Percentiles rank a stretch among this genome's conserved stretches.
phyloP scores from a whole-genome alignment of 2,113 vertebrate species.

The Pangasianodon hypophthalmus region DNA sequence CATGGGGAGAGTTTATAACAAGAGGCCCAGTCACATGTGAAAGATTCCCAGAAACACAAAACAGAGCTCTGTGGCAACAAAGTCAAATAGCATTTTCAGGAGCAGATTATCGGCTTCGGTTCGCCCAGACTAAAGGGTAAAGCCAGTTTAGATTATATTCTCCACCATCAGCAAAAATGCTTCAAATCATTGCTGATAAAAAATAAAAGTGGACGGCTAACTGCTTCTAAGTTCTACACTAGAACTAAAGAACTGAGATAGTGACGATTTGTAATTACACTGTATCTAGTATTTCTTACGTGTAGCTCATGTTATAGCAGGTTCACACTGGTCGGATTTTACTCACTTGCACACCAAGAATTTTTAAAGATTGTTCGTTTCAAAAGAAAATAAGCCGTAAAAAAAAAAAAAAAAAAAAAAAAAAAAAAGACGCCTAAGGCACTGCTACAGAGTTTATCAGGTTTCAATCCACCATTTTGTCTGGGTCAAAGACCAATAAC shows the following conservation, averaged over 20 bases:
- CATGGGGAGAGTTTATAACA: background rate
- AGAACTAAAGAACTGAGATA: too few species aligned
- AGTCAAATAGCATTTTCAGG: background rate
- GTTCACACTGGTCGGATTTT: background rate
- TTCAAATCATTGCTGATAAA: background rate
- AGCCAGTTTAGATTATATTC: background rate
- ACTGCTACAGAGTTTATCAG: too few species aligned
- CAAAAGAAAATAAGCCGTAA: too few species aligned
- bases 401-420: too few species aligned
- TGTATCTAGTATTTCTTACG: background rate
- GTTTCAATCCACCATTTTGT: too few species aligned
- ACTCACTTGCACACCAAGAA: too few species aligned
- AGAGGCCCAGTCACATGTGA: background rate
- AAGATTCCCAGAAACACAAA: conserved; percentile 24
- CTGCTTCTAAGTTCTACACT: background rate
- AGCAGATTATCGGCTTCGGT: background rate
- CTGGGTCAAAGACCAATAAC: too few species aligned
- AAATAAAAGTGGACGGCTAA: background rate
- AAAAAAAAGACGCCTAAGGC: too few species aligned
- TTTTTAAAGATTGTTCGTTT: too few species aligned
- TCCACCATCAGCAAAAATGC: background rate
- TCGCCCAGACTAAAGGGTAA: background rate
- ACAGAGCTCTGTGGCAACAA: background rate
- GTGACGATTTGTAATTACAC: background rate
- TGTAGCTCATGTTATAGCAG: background rate